Evolutionary conservation across 2,888 invertebrate genomes (phyloP).

Genomic region (Agrochola lychnidis): DNA sequence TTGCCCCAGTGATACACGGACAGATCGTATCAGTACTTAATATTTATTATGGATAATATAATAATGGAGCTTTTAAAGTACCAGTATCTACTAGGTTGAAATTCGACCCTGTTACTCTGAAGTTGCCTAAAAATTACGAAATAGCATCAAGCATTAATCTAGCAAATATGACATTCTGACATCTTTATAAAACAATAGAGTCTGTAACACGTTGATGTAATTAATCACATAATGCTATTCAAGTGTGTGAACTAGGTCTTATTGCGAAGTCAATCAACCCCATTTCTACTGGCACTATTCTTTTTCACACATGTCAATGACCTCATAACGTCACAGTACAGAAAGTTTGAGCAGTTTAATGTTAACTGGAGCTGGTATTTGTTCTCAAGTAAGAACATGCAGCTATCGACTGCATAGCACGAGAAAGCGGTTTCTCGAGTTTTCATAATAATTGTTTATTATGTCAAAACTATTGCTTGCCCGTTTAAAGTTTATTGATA

Average conservation of each 20-base stretch:
- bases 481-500: slow-evolving; percentile 42
- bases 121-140: slow-evolving; percentile 6
- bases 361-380: slow-evolving; percentile 36
- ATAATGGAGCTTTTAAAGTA: slow-evolving; percentile 6
- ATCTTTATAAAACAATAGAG: slow-evolving; percentile 62
- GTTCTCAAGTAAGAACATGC: slow-evolving; percentile 43
- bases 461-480: slow-evolving; percentile 37
- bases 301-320: slow-evolving; percentile 63
- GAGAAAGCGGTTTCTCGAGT: slow-evolving; percentile 64
- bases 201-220: slow-evolving; percentile 58
- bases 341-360: slow-evolving; percentile 51
- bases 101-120: background rate
- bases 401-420: slow-evolving; percentile 34
- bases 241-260: slow-evolving; percentile 63
- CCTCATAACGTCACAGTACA: slow-evolving; percentile 52
- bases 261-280: slow-evolving; percentile 57
- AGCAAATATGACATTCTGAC: slow-evolving; percentile 50
- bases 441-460: slow-evolving; percentile 60
- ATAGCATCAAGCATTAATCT: slow-evolving; percentile 20
- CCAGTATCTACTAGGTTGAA: slow-evolving; percentile 6
- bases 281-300: slow-evolving; percentile 49
- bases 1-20: slow-evolving; percentile 64
- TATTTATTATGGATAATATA: slow-evolving; percentile 15
- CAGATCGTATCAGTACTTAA: slow-evolving; percentile 43
- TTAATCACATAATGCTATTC: slow-evolving; percentile 53